Percentiles rank a stretch among this genome's conserved stretches.
phyloP scores from a whole-genome alignment of 2,113 vertebrate species.

The Panthera leo region DNA sequence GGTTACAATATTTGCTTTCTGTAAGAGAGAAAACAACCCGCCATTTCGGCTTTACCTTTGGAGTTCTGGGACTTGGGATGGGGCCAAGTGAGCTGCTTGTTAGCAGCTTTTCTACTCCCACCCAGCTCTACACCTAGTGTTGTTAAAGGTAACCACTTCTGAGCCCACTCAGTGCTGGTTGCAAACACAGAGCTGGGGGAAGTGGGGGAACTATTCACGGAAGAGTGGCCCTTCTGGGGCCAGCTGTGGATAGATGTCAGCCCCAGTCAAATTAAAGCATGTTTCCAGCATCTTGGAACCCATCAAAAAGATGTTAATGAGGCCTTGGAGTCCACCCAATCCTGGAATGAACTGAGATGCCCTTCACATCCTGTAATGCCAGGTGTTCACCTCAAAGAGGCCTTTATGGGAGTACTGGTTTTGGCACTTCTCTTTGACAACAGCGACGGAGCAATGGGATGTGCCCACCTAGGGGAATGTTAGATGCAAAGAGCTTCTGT shows the following conservation, averaged over 20 bases:
- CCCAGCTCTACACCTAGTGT: neutral
- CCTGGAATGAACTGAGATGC: conserved; percentile 48
- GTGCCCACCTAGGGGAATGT: conserved; percentile 20
- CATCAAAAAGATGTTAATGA: conserved; percentile 69
- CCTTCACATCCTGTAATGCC: conserved; percentile 25
- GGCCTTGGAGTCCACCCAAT: conserved; percentile 50
- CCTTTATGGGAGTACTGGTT: conserved; percentile 40
- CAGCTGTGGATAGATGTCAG: neutral
- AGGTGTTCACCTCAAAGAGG: conserved; percentile 70
- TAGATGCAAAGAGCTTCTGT: conserved; percentile 19
- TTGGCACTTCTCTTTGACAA: conserved; percentile 56
- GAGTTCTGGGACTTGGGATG: conserved; percentile 43
- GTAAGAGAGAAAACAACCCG: conserved; percentile 42
- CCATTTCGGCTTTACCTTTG: conserved; percentile 25
- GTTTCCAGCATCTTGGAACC: conserved; percentile 42
- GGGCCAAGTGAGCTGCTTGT: conserved; percentile 33
- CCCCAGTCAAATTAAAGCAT: conserved; percentile 40
- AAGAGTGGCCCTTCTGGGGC: neutral
- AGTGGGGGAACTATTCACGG: neutral
- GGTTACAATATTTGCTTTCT: conserved; percentile 74
- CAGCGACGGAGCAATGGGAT: neutral
- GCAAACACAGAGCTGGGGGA: neutral
- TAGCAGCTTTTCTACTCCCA: conserved; percentile 13
- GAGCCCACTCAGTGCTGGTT: neutral
- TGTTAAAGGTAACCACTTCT: neutral